Evolutionary conservation across 2,797 vertebrate species (phyloP).

Genomic region (Peromyscus attwateri): DNA sequence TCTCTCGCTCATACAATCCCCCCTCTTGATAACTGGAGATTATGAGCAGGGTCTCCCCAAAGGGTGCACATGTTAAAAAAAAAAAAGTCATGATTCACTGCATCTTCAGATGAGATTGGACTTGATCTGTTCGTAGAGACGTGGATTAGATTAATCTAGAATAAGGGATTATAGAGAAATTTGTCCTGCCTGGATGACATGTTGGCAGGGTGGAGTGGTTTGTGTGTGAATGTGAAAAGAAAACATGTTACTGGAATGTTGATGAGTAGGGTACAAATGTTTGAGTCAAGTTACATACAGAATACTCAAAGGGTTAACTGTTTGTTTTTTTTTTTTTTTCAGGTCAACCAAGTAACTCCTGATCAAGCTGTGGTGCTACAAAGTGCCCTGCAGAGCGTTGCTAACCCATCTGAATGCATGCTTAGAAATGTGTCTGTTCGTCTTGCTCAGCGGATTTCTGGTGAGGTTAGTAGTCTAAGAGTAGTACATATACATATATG

Average conservation of each 20-base stretch:
- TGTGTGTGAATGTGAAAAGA: neutral
- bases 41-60: neutral
- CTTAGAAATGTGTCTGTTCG: constrained; percentile 99
- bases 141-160: neutral
- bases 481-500: neutral
- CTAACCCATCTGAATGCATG: constrained; percentile 99
- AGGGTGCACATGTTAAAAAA: neutral
- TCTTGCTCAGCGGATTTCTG: constrained; percentile 98
- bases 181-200: neutral
- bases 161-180: neutral
- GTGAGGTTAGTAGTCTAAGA: constrained; percentile 92
- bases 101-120: constrained; percentile 23
- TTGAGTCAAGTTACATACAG: constrained; percentile 8
- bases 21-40: neutral
- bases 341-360: constrained; percentile 98
- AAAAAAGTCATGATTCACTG: neutral
- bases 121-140: constrained; percentile 32
- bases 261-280: neutral
- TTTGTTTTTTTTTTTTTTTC: constrained; percentile 82
- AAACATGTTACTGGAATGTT: neutral
- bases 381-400: constrained; percentile 99
- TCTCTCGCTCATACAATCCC: too few species aligned
- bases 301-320: constrained; percentile 65
- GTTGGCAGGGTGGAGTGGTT: neutral
- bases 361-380: constrained; percentile 99